Conservation (phyloP, 2,113 vertebrate genomes). For the Emydocephalus ijimae region DNA sequence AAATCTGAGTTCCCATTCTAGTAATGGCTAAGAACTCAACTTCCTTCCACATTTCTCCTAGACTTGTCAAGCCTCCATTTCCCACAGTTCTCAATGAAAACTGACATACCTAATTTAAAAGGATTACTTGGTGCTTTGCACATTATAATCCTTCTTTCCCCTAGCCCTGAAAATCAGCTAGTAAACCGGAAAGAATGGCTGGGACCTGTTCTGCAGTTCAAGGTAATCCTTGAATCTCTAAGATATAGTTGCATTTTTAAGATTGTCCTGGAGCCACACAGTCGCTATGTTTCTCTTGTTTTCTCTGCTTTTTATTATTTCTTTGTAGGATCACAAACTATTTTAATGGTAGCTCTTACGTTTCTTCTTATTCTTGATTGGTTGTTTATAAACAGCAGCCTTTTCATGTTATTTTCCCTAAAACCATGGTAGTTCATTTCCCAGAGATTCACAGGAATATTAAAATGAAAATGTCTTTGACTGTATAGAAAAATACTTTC, state of each 20-base stretch:
- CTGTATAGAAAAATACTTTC: neutral
- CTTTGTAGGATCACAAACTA: neutral
- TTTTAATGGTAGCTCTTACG: neutral
- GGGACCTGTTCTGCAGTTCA: slow-evolving; percentile 45
- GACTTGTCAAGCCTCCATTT: slow-evolving; percentile 54
- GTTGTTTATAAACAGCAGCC: neutral
- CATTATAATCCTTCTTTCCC: slow-evolving; percentile 64
- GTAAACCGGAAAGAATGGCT: slow-evolving; percentile 53
- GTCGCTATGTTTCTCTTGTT: slow-evolving; percentile 50
- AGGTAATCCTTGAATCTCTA: slow-evolving; percentile 53
- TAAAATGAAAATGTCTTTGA: neutral
- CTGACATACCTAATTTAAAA: slow-evolving; percentile 64
- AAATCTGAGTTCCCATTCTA: slow-evolving; percentile 49
- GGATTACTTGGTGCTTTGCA: slow-evolving; percentile 55
- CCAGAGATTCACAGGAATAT: neutral
- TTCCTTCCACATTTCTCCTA: slow-evolving; percentile 53
- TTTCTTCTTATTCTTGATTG: neutral
- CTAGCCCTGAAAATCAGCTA: slow-evolving; percentile 59
- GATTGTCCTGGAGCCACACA: slow-evolving; percentile 46
- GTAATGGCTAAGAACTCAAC: slow-evolving; percentile 32
- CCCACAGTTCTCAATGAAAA: slow-evolving; percentile 58
- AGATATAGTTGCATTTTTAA: slow-evolving; percentile 52
- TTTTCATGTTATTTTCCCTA: neutral
- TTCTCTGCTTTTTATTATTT: slow-evolving; percentile 32
- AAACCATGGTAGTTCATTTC: neutral